Evolutionary conservation across 1,140 invertebrate genomes (phyloP), one percentile per base, ranked within the genome.

Genomic region (Penaeus japonicus): DNA sequence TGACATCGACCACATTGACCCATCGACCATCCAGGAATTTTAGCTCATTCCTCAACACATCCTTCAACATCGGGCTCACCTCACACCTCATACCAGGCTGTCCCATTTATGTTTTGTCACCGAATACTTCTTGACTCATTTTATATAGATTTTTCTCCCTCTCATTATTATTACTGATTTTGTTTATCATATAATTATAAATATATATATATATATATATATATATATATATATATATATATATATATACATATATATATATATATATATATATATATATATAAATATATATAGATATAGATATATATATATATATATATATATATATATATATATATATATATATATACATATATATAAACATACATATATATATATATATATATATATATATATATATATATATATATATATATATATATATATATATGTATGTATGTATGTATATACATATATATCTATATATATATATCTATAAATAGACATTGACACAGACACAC

Each of bases 201-300:
- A 70, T 70, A 70, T 70, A 70, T 70, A 70, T 70, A 70, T 70
- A 70, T 70, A 70, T 70, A 70, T 70, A 70, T 70, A 70, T 70
- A 70, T 70, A 70, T 70, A 70, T 70, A 70, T 70, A 70, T 70
- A 70, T 70, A 70, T 70, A 70, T 12, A 20, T 27, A 27, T n/a
- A 70, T 15, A 70, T 15, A 7, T 22, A 70, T 24, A 27, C 1
- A 24, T n/a, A 70, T 15, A 27, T 70, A 27, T n/a, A 24, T 70
- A 70, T 1, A 24, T 70, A 4, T 18, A 24, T 24, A 70, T 70
- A 24, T 70, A 70, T 70, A 70, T 70, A 70, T 27, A 12, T 12
- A 27, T 70, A 70, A n/a, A 70, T 70, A 70, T 24, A 27, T 70
- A 70, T 24, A 39, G 22, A 32, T 70, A 17, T 70, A n/a, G 3